These are phyloP conservation scores for Mamestra brassicae DNA, from an alignment of 2,888 invertebrate species.

Conservation along the genomic window DNA sequence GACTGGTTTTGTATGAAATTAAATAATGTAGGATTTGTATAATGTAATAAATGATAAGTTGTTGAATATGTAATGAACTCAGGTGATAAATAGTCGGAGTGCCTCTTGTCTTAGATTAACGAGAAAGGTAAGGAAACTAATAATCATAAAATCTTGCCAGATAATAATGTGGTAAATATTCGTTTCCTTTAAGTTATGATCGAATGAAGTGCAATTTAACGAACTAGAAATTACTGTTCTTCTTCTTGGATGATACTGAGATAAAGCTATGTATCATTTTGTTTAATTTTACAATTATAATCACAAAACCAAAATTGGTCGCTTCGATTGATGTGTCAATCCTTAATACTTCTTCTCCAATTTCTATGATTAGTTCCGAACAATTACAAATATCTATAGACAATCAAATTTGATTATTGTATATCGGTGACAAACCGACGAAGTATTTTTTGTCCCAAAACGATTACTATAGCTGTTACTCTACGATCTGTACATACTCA, in stretches of 20 bases:
- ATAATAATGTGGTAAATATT: not conserved
- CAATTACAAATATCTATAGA: constrained; percentile 22
- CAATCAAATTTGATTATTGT: constrained; percentile 29
- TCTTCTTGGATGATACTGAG: not conserved
- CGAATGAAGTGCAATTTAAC: not conserved
- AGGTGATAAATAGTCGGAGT: constrained; percentile 6
- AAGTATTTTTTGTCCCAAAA: not conserved
- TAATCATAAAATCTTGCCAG: constrained; percentile 2
- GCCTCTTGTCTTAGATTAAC: not conserved
- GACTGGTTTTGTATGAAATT: constrained; percentile 50
- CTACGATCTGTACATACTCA: not conserved
- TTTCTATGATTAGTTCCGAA: constrained; percentile 37
- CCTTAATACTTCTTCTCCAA: constrained; percentile 23
- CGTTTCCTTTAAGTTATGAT: not conserved
- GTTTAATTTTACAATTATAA: not conserved
- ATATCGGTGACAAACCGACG: constrained; percentile 23
- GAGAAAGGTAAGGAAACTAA: not conserved
- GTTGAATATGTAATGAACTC: constrained; percentile 6
- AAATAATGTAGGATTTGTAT: constrained; percentile 37
- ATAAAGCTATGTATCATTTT: not conserved
- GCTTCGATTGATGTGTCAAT: constrained; percentile 26
- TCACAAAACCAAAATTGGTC: constrained; percentile 11
- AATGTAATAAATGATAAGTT: constrained; percentile 12
- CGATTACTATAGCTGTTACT: not conserved
- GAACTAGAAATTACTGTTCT: not conserved